A percentile compares a stretch with the other conserved stretches of the same genome.
Conservation (phyloP, 2,797 vertebrate genomes). For the Epinephelus malabaricus region DNA sequence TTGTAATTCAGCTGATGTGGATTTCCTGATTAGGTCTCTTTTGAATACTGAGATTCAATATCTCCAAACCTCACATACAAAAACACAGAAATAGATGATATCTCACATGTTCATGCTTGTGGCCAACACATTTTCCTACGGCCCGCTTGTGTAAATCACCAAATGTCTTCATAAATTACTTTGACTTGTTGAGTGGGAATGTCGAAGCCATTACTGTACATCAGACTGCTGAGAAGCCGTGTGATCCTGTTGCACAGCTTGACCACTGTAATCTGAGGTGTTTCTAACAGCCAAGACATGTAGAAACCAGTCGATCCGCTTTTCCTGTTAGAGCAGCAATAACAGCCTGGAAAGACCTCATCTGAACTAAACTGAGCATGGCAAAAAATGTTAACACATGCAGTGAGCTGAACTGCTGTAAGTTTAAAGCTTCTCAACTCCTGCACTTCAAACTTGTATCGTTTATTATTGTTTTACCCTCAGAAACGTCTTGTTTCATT, state of each 20-base stretch:
- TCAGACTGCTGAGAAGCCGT: background rate
- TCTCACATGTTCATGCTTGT: slow-evolving; percentile 11
- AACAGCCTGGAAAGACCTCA: slow-evolving; percentile 20
- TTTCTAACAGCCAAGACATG: slow-evolving; percentile 33
- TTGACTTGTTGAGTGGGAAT: slow-evolving; percentile 8
- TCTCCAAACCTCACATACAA: slow-evolving; percentile 4
- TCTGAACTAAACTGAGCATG: background rate
- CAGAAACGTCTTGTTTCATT: background rate
- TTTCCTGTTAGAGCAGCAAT: slow-evolving; percentile 31
- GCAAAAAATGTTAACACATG: background rate
- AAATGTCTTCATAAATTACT: slow-evolving; percentile 28
- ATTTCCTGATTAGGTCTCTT: slow-evolving; percentile 28
- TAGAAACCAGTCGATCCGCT: slow-evolving; percentile 54
- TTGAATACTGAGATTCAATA: slow-evolving; percentile 33
- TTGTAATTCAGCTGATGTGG: slow-evolving; percentile 21
- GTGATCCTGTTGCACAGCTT: slow-evolving; percentile 34
- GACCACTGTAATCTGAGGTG: slow-evolving; percentile 52
- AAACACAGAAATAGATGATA: slow-evolving; percentile 20
- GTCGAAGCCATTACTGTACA: slow-evolving; percentile 16
- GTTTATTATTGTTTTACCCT: background rate
- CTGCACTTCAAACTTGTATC: slow-evolving; percentile 9
- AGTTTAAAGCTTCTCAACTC: background rate
- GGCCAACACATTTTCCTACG: slow-evolving; percentile 2
- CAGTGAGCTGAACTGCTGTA: background rate
- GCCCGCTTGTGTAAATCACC: slow-evolving; percentile 13